Evolutionary conservation across 2,888 invertebrate species (phyloP).

Genomic region (Lasius platythorax): DNA sequence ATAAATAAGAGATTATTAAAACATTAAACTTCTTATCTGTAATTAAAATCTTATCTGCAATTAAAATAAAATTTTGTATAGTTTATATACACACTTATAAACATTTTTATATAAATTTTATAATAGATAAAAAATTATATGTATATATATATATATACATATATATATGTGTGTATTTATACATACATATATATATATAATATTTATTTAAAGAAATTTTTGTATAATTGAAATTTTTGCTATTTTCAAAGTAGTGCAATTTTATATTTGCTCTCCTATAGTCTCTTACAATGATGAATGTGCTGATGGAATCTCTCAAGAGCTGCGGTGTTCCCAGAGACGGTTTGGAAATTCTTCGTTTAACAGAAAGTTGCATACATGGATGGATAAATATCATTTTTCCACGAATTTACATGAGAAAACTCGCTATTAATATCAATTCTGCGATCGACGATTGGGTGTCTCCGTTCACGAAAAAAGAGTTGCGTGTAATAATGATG

Average conservation of each 20-base stretch:
- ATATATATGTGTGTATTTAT: background rate
- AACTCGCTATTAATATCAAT: constrained; percentile 26
- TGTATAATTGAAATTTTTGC: background rate
- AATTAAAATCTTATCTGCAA: no score
- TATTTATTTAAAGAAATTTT: background rate
- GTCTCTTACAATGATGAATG: constrained; percentile 25
- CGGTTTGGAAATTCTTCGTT: constrained; percentile 19
- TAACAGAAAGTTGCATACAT: constrained; percentile 20
- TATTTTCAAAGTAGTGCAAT: background rate
- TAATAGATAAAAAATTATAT: background rate
- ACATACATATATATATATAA: background rate
- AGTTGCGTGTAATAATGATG: constrained; percentile 21
- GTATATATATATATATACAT: background rate
- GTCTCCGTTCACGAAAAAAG: background rate
- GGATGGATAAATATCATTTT: background rate
- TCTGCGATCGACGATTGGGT: constrained; percentile 33
- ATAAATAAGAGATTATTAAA: background rate
- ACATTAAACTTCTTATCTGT: background rate
- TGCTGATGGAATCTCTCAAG: constrained; percentile 9
- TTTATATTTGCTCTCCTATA: constrained; percentile 28
- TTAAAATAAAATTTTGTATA: background rate
- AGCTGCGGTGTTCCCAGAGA: background rate
- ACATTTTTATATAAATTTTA: background rate
- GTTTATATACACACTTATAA: background rate
- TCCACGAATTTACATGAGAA: constrained; percentile 8